These are phyloP conservation scores for Eupeodes latifasciatus DNA, from an alignment of 2,888 invertebrate species.

Conservation along the genomic window DNA sequence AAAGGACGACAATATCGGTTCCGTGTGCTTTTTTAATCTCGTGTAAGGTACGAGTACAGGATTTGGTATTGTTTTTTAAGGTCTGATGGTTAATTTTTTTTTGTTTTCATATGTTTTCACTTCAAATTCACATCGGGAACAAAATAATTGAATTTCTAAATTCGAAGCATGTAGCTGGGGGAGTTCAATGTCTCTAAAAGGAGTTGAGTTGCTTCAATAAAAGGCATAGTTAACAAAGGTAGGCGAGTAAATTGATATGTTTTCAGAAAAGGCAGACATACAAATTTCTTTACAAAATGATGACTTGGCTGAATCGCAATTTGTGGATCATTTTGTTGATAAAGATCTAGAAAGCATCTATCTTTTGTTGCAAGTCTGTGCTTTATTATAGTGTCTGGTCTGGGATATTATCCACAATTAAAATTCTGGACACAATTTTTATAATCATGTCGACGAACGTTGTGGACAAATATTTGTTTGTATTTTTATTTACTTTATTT, in stretches of 20 bases:
- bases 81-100: constrained; percentile 40
- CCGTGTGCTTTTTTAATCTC: constrained; percentile 3
- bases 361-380: background rate
- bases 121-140: too few species aligned
- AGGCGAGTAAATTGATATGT: constrained; percentile 24
- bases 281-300: constrained; percentile 11
- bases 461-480: background rate
- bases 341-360: constrained; percentile 66
- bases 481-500: background rate
- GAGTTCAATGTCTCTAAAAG: constrained; percentile 31
- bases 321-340: constrained; percentile 38
- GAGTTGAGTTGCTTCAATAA: background rate
- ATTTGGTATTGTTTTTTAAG: constrained; percentile 15
- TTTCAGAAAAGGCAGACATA: constrained; percentile 47
- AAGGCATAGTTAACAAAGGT: background rate
- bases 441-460: background rate
- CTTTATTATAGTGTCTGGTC: background rate
- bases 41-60: background rate
- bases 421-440: constrained; percentile 29
- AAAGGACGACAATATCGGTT: constrained; percentile 2
- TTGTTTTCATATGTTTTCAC: background rate
- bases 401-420: constrained; percentile 6
- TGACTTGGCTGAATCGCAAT: constrained; percentile 33
- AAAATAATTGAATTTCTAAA: constrained; percentile 28
- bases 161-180: constrained; percentile 27